Conservation (phyloP, 2,113 vertebrate genomes). For the Jaculus jaculus region DNA sequence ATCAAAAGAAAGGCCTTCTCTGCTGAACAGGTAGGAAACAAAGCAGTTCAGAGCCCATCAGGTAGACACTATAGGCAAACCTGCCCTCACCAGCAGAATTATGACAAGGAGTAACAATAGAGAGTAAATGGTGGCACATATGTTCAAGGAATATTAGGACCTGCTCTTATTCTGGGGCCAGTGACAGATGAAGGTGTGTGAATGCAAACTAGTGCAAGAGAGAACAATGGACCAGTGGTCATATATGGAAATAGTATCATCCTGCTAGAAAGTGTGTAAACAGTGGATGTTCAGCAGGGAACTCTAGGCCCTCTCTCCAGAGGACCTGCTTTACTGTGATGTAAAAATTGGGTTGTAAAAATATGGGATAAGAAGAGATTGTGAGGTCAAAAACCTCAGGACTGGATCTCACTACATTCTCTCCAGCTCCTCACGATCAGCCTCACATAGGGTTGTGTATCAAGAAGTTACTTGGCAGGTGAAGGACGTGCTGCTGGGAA, state of each 20-base stretch:
- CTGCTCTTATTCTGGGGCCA: background rate
- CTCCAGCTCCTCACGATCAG: background rate
- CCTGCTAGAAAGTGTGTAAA: slow-evolving; percentile 92
- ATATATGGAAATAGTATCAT: slow-evolving; percentile 97
- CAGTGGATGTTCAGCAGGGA: background rate
- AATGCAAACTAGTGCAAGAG: background rate
- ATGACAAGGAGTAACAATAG: background rate
- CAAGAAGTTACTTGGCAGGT: background rate
- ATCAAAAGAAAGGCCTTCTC: background rate
- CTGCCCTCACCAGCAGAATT: no score
- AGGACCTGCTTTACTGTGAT: background rate
- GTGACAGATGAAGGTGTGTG: background rate
- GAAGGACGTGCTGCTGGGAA: background rate
- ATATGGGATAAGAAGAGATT: background rate
- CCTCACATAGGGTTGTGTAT: background rate
- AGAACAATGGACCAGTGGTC: slow-evolving; percentile 79
- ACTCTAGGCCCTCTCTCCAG: background rate
- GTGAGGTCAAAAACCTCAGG: background rate
- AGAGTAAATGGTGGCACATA: no score
- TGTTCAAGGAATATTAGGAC: background rate
- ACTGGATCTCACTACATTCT: background rate
- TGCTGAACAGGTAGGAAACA: background rate
- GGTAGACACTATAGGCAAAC: background rate
- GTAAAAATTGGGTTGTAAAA: background rate
- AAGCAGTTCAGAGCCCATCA: background rate